Base-by-base conservation (phyloP, 92 coral and sea anemone species). In the Zoanthus sociatus region DNA sequence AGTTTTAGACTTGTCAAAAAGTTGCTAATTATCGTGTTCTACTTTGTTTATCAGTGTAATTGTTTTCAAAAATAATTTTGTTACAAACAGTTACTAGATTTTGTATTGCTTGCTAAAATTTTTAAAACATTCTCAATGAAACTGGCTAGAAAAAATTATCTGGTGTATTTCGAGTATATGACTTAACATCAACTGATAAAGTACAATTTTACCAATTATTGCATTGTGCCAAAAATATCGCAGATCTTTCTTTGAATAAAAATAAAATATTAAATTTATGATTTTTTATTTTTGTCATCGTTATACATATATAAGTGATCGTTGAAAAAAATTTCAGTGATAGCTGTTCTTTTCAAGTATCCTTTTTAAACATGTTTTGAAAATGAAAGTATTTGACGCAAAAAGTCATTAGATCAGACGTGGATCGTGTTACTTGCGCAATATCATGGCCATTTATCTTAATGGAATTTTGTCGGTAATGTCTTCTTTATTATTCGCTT, bases 371-470 rank as follows among this genome's bases (percentile, higher is more conserved):
- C 6, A 15, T 45, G 45, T 76, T 53, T 76, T 76, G 16, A 76
- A 32, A 53, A 9, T 54, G 4, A 48, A 76, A 48, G 44, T 55
- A 20, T 31, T 76, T 31, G 31, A 76, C 63, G 69, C 21, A 42
- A 45, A 42, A 45, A 44, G 14, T 45, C 73, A 18, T 64, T 30
- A 30, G 31, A 13, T 63, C 69, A 16, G 69, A 7, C 9, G 73
- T 66, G 5, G 37, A 10, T 26, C 37, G 16, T 79, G 56, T 20
- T 47, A 37, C 61, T 63, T 6, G 45, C 84, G 66, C 85, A 81
- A 81, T 81, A 81, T 81, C 85, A 66, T 32, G 20, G 61, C 46
- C 46, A 46, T 44, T 63, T 11, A 79, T 79, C 84, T 79, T 44
- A 79, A 79, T 64, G 84, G 37, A 9, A 79, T 79, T 44, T 79